Evolutionary conservation across 2,888 invertebrate genomes (phyloP).

Genomic region (Trissolcus brochymenae): DNA sequence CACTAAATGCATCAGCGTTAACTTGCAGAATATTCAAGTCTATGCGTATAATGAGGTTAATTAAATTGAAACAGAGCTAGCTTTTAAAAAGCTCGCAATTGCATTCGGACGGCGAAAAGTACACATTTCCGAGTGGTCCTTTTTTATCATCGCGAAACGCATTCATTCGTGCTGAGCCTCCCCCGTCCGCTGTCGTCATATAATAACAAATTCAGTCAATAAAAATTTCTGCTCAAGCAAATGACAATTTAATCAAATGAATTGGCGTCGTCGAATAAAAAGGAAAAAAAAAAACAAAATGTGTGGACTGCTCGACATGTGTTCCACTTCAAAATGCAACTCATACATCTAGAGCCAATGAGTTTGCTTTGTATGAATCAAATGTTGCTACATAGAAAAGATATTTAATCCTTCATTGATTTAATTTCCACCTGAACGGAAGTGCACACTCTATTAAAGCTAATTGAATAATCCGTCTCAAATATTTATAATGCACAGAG

Average conservation of each 20-base stretch:
- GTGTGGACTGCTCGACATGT: too few relatives aligned
- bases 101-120: slow-evolving; percentile 30
- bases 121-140: slow-evolving; percentile 28
- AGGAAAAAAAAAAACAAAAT: background rate
- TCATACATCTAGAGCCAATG: too few relatives aligned
- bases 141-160: slow-evolving; percentile 28
- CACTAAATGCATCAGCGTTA: slow-evolving; percentile 56
- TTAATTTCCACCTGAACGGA: background rate
- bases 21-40: slow-evolving; percentile 54
- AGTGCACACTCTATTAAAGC: background rate
- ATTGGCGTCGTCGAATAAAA: background rate
- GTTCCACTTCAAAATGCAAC: too few relatives aligned
- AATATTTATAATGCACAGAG: background rate
- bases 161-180: slow-evolving; percentile 6
- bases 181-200: background rate
- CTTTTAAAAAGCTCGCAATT: slow-evolving; percentile 54
- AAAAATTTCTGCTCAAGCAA: slow-evolving; percentile 17
- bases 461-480: background rate
- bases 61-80: slow-evolving; percentile 57
- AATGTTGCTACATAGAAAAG: background rate
- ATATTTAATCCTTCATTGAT: background rate
- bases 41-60: slow-evolving; percentile 57
- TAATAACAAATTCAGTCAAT: slow-evolving; percentile 30
- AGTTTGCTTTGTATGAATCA: too few relatives aligned
- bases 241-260: slow-evolving; percentile 19